phyloP scores from a whole-genome alignment of 2,113 vertebrate genomes.

The Pelodiscus sinensis region DNA sequence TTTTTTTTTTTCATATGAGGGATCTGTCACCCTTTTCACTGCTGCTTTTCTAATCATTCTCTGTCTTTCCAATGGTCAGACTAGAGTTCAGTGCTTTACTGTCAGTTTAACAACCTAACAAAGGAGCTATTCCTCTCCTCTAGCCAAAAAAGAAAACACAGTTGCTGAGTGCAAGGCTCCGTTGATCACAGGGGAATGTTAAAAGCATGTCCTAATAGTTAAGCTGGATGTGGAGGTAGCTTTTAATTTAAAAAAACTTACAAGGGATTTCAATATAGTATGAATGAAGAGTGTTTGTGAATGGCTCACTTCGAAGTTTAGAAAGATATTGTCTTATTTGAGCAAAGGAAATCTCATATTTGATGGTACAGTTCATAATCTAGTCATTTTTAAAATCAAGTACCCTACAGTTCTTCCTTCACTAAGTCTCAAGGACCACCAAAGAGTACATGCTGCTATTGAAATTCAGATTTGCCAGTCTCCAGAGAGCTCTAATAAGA shows the following conservation, averaged over 20 bases:
- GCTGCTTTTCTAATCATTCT: constrained; percentile 2
- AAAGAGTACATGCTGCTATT: neutral
- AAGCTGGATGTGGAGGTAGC: constrained; percentile 10
- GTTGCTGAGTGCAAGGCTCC: constrained; percentile 16
- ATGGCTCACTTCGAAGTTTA: constrained; percentile 41
- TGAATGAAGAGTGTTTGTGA: constrained; percentile 17
- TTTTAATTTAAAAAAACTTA: constrained; percentile 27
- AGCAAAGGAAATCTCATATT: constrained; percentile 24
- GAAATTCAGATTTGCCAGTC: constrained; percentile 10
- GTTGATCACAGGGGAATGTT: constrained; percentile 38
- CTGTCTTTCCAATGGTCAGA: constrained; percentile 19
- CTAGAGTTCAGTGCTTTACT: constrained; percentile 25
- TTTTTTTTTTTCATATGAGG: constrained; percentile 19
- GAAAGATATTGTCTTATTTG: constrained; percentile 30
- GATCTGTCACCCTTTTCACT: constrained; percentile 29
- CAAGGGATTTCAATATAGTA: constrained; percentile 16
- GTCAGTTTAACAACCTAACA: constrained; percentile 35
- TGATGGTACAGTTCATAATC: neutral
- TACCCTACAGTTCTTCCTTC: neutral
- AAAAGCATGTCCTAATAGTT: constrained; percentile 40
- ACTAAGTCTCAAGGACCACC: neutral
- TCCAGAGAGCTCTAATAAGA: neutral
- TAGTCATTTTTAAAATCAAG: neutral
- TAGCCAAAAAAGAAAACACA: constrained; percentile 12
- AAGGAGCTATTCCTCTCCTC: constrained; percentile 49